phyloP scores from a whole-genome alignment of 2,113 vertebrate species.

The Chlorodrepanis virens region DNA sequence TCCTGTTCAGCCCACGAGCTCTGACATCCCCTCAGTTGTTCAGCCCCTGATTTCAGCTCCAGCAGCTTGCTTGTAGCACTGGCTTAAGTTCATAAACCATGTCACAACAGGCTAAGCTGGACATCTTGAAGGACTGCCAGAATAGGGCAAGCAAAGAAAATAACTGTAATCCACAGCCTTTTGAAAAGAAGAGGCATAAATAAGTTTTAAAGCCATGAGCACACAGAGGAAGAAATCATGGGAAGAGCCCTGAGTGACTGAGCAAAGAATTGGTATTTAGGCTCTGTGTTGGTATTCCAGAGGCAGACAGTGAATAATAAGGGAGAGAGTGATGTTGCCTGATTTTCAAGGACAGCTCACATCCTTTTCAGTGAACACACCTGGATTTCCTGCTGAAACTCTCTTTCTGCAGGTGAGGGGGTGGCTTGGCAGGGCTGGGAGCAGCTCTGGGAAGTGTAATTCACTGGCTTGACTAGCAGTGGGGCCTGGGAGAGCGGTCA shows the following conservation, averaged over 20 bases:
- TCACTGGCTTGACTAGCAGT: background rate
- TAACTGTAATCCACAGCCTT: background rate
- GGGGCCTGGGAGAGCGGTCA: background rate
- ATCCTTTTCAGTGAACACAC: background rate
- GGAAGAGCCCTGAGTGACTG: background rate
- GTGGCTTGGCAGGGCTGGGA: fast-evolving
- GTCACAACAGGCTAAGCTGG: conserved; percentile 1
- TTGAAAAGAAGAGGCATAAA: conserved; percentile 10
- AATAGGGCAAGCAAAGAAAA: background rate
- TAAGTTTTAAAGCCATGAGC: conserved; percentile 10
- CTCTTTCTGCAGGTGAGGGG: background rate
- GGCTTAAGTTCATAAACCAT: conserved; percentile 20
- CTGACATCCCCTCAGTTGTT: background rate
- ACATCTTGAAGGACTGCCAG: background rate
- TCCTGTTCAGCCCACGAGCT: fast-evolving
- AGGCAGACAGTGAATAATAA: background rate
- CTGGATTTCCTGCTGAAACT: background rate
- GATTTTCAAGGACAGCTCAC: background rate
- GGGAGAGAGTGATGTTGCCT: background rate
- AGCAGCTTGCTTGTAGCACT: background rate
- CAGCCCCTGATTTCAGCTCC: background rate
- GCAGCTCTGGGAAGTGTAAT: background rate
- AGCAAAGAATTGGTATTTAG: background rate
- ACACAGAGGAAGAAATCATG: background rate
- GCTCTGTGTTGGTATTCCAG: background rate